phyloP scores from a whole-genome alignment of 2,888 invertebrate genomes.

The Drosophila paranaensis region DNA sequence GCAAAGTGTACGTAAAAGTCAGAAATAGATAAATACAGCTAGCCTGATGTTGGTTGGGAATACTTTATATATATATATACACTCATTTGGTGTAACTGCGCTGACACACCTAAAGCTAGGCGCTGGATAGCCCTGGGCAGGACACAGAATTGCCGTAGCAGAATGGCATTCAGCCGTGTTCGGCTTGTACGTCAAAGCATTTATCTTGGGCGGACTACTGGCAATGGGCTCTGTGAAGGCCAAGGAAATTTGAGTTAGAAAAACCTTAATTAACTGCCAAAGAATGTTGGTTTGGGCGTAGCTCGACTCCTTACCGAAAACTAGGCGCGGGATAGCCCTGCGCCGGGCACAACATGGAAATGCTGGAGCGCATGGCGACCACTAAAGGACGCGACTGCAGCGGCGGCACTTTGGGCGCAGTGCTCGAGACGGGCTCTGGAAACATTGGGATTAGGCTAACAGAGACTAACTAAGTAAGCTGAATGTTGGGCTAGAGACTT shows the following conservation, averaged over 20 bases:
- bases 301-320: constrained; percentile 86
- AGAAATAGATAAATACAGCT: neutral
- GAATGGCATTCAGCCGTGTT: constrained; percentile 83
- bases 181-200: constrained; percentile 84
- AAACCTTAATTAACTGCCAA: neutral
- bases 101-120: constrained; percentile 88
- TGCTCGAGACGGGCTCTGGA: constrained; percentile 87
- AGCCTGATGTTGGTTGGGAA: constrained; percentile 50
- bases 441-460: constrained; percentile 15
- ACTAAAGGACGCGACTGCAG: constrained; percentile 84
- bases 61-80: neutral
- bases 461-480: constrained; percentile 11
- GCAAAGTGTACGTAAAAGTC: neutral
- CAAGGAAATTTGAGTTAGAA: neutral
- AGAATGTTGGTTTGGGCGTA: constrained; percentile 26
- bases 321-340: constrained; percentile 91
- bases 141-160: constrained; percentile 89
- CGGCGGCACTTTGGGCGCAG: constrained; percentile 86
- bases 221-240: constrained; percentile 86
- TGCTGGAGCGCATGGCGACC: constrained; percentile 85
- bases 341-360: constrained; percentile 90
- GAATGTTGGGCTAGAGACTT: constrained; percentile 38
- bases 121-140: constrained; percentile 91
- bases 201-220: constrained; percentile 86
- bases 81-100: neutral